Evolutionary conservation across 1,140 invertebrate genomes (phyloP).

Genomic region (Lanistes nyassanus): DNA sequence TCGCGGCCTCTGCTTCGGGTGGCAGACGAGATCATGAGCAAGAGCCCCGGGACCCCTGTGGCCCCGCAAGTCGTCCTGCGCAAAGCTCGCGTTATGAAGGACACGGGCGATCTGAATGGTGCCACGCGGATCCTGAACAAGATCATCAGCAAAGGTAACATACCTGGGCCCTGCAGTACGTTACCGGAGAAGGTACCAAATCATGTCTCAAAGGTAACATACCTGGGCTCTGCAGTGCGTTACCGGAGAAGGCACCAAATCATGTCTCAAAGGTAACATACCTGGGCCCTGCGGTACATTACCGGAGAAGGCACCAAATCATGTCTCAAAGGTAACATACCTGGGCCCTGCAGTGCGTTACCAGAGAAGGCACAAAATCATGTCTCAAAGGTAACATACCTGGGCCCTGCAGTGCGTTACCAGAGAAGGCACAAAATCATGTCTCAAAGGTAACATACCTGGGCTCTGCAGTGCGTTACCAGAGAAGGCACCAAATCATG

Average conservation of each 20-base stretch:
- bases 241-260: background rate
- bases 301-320: background rate
- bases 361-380: background rate
- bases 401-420: background rate
- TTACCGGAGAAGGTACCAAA: background rate
- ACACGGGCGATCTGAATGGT: slow-evolving; percentile 34
- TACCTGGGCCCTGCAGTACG: background rate
- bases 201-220: background rate
- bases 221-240: background rate
- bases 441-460: background rate
- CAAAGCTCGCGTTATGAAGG: slow-evolving; percentile 32
- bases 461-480: background rate
- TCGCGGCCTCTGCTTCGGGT: slow-evolving; percentile 25
- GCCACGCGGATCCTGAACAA: slow-evolving; percentile 23
- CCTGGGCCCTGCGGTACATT: background rate
- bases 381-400: background rate
- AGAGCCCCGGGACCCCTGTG: slow-evolving; percentile 23
- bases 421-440: background rate
- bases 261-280: background rate
- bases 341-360: background rate
- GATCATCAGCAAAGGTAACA: slow-evolving; percentile 22
- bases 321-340: background rate
- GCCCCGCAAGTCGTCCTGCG: slow-evolving; percentile 33
- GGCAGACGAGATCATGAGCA: background rate
- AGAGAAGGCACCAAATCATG: background rate